phyloP scores from a whole-genome alignment of 2,113 vertebrate genomes.

The Oxyura jamaicensis region DNA sequence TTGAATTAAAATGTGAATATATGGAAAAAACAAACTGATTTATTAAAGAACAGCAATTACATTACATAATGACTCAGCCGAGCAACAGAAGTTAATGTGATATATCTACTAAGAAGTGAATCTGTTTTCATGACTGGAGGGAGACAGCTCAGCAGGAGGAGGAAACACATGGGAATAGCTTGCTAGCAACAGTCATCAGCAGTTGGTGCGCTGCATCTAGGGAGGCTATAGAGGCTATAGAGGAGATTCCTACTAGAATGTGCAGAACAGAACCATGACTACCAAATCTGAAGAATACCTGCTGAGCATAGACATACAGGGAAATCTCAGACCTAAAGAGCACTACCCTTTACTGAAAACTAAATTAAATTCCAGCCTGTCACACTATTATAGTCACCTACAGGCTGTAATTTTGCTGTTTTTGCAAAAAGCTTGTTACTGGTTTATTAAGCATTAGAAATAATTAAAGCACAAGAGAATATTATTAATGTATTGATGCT shows the following conservation, averaged over 20 bases:
- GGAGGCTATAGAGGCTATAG: not conserved
- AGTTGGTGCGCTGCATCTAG: not conserved
- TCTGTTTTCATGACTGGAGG: conserved; percentile 8
- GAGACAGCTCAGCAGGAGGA: conserved; percentile 1
- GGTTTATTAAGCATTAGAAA: not conserved
- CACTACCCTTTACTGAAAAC: not conserved
- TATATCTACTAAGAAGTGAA: not conserved
- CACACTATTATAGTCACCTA: not conserved
- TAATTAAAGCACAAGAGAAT: not conserved
- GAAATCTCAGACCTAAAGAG: not conserved
- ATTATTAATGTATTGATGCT: not conserved
- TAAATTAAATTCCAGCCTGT: not conserved
- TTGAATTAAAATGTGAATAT: not conserved
- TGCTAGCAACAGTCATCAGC: not conserved
- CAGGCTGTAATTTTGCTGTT: not conserved
- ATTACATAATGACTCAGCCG: not conserved
- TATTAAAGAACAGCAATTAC: conserved; percentile 5
- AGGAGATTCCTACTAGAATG: not conserved
- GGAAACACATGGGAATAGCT: not conserved
- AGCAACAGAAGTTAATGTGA: conserved; percentile 5
- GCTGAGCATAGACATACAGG: not conserved
- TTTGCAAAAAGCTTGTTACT: not conserved
- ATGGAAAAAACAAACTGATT: rapidly evolving
- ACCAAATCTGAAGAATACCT: conserved; percentile 11
- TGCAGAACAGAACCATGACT: not conserved